These are phyloP conservation scores for Erythrolamprus reginae DNA, from an alignment of 2,113 vertebrate species.

Conservation along the genomic window DNA sequence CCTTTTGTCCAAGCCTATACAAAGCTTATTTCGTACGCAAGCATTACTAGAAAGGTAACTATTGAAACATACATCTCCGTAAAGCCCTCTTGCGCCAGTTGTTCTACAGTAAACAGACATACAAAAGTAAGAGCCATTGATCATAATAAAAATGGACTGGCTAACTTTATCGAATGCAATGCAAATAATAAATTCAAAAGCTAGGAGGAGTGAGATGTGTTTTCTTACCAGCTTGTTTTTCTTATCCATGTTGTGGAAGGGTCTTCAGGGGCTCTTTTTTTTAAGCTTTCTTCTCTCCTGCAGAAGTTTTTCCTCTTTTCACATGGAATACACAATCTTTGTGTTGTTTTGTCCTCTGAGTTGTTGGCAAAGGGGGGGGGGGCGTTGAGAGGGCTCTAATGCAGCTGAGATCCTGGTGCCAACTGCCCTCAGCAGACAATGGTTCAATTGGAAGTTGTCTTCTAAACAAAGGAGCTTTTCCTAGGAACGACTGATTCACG, in stretches of 20 bases:
- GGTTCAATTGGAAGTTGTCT: slow-evolving; percentile 67
- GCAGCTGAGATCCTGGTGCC: slow-evolving; percentile 67
- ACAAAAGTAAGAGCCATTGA: not conserved
- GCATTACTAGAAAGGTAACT: not conserved
- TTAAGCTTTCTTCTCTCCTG: not conserved
- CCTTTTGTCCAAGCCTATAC: not conserved
- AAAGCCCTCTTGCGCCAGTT: not conserved
- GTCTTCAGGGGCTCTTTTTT: not conserved
- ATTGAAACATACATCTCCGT: not conserved
- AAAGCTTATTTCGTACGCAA: not conserved
- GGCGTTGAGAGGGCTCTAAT: slow-evolving; percentile 39
- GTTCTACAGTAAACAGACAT: not conserved
- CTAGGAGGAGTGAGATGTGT: slow-evolving; percentile 2
- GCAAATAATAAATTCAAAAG: not conserved
- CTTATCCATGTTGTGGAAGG: slow-evolving; percentile 43
- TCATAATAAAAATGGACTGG: not conserved
- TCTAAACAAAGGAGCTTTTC: slow-evolving; percentile 60
- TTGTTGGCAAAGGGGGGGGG: too few relatives aligned
- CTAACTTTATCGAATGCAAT: not conserved
- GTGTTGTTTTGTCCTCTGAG: slow-evolving; percentile 42
- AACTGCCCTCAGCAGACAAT: slow-evolving; percentile 71
- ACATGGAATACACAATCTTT: not conserved
- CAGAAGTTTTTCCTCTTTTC: not conserved
- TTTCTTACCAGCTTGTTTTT: slow-evolving; percentile 55
- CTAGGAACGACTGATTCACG: slow-evolving; percentile 34